These are phyloP conservation scores for Poeciliopsis presidionis DNA, from an alignment of 2,797 vertebrate species.

Conservation along the genomic window DNA sequence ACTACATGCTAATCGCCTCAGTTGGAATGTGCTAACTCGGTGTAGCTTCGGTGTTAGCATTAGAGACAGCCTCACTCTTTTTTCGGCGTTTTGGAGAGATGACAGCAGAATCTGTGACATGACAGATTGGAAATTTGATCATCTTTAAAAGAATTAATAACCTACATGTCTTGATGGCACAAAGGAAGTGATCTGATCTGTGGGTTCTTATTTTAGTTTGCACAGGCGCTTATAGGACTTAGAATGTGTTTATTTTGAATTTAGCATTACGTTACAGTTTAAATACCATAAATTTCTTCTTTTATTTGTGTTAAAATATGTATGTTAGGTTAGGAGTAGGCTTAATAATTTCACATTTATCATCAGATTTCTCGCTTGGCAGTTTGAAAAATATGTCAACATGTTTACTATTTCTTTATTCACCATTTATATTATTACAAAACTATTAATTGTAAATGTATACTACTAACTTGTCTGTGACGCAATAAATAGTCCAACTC, in stretches of 20 bases:
- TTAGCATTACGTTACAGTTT: not conserved
- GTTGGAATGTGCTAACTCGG: conserved; percentile 3
- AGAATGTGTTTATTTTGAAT: not conserved
- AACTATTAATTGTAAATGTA: not conserved
- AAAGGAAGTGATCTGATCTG: not conserved
- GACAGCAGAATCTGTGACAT: not conserved
- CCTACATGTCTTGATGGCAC: no score
- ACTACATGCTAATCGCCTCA: conserved; percentile 9
- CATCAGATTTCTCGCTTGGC: not conserved
- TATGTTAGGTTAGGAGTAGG: not conserved
- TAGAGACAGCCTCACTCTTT: not conserved
- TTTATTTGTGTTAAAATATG: not conserved
- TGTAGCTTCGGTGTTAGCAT: conserved; percentile 17
- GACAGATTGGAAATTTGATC: not conserved
- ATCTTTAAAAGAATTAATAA: not conserved
- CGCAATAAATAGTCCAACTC: not conserved
- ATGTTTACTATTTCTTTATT: not conserved
- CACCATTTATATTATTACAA: not conserved
- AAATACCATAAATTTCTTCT: not conserved
- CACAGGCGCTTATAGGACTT: not conserved
- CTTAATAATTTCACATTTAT: not conserved
- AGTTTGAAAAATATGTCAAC: not conserved
- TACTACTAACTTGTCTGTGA: not conserved
- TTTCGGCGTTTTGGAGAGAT: not conserved
- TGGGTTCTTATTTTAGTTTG: not conserved